Evolutionary conservation across 2,113 vertebrate genomes (phyloP).

Genomic region (Paedocypris sp.): DNA sequence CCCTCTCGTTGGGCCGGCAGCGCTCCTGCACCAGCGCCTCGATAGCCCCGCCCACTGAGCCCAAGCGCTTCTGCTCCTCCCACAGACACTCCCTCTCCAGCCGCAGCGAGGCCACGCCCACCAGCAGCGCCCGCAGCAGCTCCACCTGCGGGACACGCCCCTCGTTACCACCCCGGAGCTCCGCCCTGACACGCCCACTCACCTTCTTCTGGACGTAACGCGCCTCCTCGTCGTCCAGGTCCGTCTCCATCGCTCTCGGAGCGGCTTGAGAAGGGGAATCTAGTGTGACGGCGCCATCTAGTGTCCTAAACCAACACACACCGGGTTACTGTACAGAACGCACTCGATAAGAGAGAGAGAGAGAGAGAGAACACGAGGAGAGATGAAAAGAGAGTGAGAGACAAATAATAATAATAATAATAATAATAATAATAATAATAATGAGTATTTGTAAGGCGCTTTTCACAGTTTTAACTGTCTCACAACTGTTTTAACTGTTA

Average conservation of each 20-base stretch:
- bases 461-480: too few relatives aligned
- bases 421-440: too few relatives aligned
- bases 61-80: conserved; percentile 69
- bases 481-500: too few relatives aligned
- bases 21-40: conserved; percentile 67
- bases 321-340: neutral
- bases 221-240: conserved; percentile 60
- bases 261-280: conserved; percentile 57
- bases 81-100: conserved; percentile 71
- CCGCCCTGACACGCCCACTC: conserved; percentile 23
- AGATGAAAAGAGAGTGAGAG: too few relatives aligned
- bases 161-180: neutral
- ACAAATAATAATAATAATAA: too few relatives aligned
- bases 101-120: conserved; percentile 67
- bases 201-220: conserved; percentile 82
- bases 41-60: conserved; percentile 63
- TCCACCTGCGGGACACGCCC: conserved; percentile 58
- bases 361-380: neutral
- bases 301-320: conserved; percentile 32
- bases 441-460: too few relatives aligned
- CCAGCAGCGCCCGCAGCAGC: conserved; percentile 73
- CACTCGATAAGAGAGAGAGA: too few relatives aligned
- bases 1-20: conserved; percentile 83
- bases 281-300: conserved; percentile 44
- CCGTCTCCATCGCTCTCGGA: conserved; percentile 54